Base-by-base conservation (phyloP, 2,888 invertebrate genomes). In the Platycheirus rosarum region DNA sequence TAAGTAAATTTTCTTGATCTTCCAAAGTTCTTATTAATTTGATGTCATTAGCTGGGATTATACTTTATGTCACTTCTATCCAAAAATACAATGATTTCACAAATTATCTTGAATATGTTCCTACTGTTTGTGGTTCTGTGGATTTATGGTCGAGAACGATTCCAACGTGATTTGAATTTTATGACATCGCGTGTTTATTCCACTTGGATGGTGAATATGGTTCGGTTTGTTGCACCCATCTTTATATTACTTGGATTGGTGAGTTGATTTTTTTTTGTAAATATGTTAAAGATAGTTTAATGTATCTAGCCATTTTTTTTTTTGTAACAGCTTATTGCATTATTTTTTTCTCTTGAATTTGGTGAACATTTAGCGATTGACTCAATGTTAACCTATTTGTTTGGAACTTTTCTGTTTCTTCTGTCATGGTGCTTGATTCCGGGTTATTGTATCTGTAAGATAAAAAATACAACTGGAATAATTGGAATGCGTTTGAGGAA, bases 51-150 rank as follows among this genome's bases (percentile, higher is more conserved):
- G 13, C 7, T 6, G 6, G 13, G 42, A 42, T 1, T 42, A 2
- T 42, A 16, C 42, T 42, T 16, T 5, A 7, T 40, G n/a, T 1
- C 8, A 6, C 6, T 16, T 42, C 16, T 42, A 16, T 8, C 42
- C 7, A 42, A 42, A 8, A 16, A 16, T 14, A 5, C 42, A 14
- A 2, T 42, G 0, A 9, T 46, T 1, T 46, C 96, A 93, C 66
- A 96, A 91, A 89, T 96, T 96, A 0, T 96, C 95, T 79, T 96
- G 95, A 96, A 92, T 44, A 90, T 94, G 4, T 92, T 95, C 84
- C 96, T 97, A 90, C 93, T 95, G n/a, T 89, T 95, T 53, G 94
- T 95, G 8, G 93, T 96, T 2, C 93, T 94, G 0, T 96, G 95
- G 94, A 93, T 93, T 26, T 96, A 96, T 86, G 96, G 96, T 86